Evolutionary conservation across 2,888 invertebrate species (phyloP), one percentile per base, ranked within the genome.

Genomic region (Brassicogethes aeneus): DNA sequence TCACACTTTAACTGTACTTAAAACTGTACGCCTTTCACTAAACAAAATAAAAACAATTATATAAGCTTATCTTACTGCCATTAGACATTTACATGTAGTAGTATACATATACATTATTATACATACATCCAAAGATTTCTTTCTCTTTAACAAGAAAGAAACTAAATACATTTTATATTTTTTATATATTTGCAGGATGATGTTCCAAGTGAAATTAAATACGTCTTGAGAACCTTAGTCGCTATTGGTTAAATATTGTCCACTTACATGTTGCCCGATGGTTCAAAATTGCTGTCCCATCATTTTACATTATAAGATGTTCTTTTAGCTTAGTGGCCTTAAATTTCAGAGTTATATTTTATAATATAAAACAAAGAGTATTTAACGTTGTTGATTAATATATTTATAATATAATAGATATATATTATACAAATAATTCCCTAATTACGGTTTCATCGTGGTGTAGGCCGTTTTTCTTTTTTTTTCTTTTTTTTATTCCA

Each of bases 131-230:
- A 30, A 40, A 36, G 41, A 29, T 39, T 43, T 29, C 2, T 14
- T 37, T 36, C n/a, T n/a, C n/a, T n/a, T 23, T 23, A 10, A 44
- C 16, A 45, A 42, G 23, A 43, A 10, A 23, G 35, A 32, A 7
- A 32, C 32, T 32, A 5, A 32, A 32, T 23, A 23, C n/a, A n/a
- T n/a, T n/a, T 44, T 39, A 38, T 53, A 46, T 51, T 49, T 52
- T 43, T 50, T 54, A 48, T 57, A 55, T 69, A 70, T 66, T 78
- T 78, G 66, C 80, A 83, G 83, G 81, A 79, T 66, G 81, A 82
- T 64, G 67, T 76, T 65, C 70, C 73, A 65, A 74, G 74, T 61
- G 73, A 78, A 50, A 72, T 78, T 65, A 80, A 79, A 69, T 72
- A 75, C 66, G 72, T 80, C 65, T 76, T 83, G 65, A 76, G 75